Evolutionary conservation across 2,113 vertebrate species (phyloP).

Genomic region (Aphelocoma coerulescens): DNA sequence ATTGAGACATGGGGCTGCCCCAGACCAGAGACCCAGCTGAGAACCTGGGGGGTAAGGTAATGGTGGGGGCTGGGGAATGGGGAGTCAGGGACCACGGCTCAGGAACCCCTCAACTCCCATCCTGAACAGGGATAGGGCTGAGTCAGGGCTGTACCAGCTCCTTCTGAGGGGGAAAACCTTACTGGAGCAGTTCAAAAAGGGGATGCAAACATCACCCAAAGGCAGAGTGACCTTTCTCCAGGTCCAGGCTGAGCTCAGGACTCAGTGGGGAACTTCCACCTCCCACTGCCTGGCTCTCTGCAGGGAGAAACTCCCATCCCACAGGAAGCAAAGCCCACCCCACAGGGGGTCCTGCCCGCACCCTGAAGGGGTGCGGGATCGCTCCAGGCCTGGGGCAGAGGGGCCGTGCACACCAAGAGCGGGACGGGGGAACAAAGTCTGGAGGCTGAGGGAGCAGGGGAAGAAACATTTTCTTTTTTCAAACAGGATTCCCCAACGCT

Average conservation of each 20-base stretch:
- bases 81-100: background rate
- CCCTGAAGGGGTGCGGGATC: background rate
- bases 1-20: background rate
- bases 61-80: rapidly evolving
- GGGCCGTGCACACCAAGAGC: background rate
- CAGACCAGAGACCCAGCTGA: background rate
- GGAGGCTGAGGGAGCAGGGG: background rate
- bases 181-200: background rate
- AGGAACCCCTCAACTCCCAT: background rate
- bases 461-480: slow-evolving; percentile 22
- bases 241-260: background rate
- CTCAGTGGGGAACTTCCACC: background rate
- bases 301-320: background rate
- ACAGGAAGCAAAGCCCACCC: background rate
- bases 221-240: background rate
- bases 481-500: background rate
- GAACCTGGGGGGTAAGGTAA: background rate
- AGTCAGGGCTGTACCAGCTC: background rate
- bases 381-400: background rate
- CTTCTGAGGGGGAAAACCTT: background rate
- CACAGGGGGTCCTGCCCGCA: background rate
- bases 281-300: background rate
- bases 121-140: background rate
- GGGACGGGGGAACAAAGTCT: background rate
- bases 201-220: background rate